Base-by-base conservation (phyloP, 2,113 vertebrate species). In the Chaenogobius annularis region DNA sequence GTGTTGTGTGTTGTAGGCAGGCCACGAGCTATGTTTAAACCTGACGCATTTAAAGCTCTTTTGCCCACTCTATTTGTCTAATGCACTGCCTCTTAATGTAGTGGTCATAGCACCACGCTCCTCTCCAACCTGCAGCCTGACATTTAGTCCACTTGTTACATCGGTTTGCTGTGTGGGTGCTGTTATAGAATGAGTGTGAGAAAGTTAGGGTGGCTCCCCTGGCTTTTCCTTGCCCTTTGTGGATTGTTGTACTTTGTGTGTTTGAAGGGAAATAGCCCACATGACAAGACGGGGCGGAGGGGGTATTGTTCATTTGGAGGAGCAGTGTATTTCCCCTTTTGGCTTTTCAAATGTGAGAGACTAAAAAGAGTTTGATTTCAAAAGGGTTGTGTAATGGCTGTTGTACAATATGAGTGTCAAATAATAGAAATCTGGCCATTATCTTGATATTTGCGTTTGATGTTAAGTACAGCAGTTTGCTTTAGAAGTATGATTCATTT, bases 1-100 rank as follows among this genome's bases (percentile, higher is more conserved):
- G 7, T 19, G 50, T 10, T 50, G 10, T 19, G 48, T 15, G 20
- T 58, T 26, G 20, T 11, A 58, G 26, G 22, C 5, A 58, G 11
- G 5, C 20, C 1, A 6, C 5, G 55, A 58, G 22, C 55, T 56
- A 4, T 31, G 20, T 55, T 55, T 55, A 58, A 58, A 26, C 55
- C 55, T 26, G 55, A 58, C 26, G 10, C 22, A 23, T 58, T 75
- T 47, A 75, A 56, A 72, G 73, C 56, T 69, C 76, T 83, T 70
- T 87, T 84, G 75, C 86, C 63, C 73, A 58, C 19, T 72, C 31
- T 74, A 67, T 78, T 78, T 78, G 46, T 44, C n/a, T 52, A 72
- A 64, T 66, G 65, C 37, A 70, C 40, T 61, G 67, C 3, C 0
- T 37, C 67, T 70, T 31, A 54, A 40, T 74, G 66, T 72, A 72